Base-by-base conservation (phyloP, 2,113 vertebrate genomes). In the Dendrocopos noguchii region DNA sequence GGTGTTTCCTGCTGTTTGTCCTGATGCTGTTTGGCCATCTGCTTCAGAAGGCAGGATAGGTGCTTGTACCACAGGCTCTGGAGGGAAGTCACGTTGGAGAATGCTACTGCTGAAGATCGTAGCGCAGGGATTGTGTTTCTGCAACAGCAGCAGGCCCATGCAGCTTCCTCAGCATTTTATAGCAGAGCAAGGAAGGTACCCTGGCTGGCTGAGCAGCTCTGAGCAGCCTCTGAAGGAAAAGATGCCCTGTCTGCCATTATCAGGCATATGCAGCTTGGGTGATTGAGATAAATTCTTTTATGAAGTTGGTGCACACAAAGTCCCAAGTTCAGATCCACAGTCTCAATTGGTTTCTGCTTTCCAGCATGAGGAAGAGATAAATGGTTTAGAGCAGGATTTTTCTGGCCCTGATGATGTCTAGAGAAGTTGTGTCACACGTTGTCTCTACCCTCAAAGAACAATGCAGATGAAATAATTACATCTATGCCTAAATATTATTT, bases 71-170 rank as follows among this genome's bases (percentile, higher is more conserved):
- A 0, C 19, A 1, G 2, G 27, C 28, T 27, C 39, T 2, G 60
- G 80, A 61, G 76, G 42, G 42, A 5, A 15, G 5, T 25, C 5
- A 1, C 0, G 34, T 4, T 72, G 67, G 50, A 14, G 57, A 73
- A 36, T 0, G 11, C 64, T 19, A 4, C 42, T 19, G 33, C 0
- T 16, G 88, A 5, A 3, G 27, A 18, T 18, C 1, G 1, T 1
- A 15, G 65, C 39, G 4, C 27, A 9, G 39, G 55, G 46, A 3
- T 9, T 4, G 9, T 70, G 36, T 28, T 64, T 64, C 61, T 39
- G 17, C 36, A 28, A n/a, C 3, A 42, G 22, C 64, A 59, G 79
- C 84, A 65, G 60, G 12, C 9, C 36, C 2, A 1, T 7, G 66
- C 50, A 24, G 47, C 0, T 59, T 34, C 20, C 46, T 46, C 8